These are phyloP conservation scores for Oreocharis arfaki DNA, from an alignment of 2,113 vertebrate genomes.

Conservation along the genomic window DNA sequence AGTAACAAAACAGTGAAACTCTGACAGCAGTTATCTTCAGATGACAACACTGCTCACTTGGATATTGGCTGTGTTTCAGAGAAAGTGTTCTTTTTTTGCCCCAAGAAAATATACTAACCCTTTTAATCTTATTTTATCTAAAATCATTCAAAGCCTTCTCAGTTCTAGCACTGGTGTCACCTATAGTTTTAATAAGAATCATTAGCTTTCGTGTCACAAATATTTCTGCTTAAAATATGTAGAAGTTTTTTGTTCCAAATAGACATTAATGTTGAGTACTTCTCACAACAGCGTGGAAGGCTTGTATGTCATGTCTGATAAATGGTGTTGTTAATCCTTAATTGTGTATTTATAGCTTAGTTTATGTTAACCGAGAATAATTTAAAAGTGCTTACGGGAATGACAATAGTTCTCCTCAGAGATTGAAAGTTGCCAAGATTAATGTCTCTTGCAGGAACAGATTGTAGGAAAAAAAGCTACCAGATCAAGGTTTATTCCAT, in stretches of 20 bases:
- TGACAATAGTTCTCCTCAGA: neutral
- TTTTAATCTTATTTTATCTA: neutral
- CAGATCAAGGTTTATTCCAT: neutral
- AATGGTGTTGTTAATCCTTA: neutral
- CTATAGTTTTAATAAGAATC: neutral
- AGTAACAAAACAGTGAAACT: neutral
- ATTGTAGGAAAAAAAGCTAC: neutral
- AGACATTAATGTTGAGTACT: neutral
- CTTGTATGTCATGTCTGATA: neutral
- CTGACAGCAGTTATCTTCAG: neutral
- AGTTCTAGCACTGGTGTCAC: neutral
- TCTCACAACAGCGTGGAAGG: neutral
- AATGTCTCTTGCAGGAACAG: neutral
- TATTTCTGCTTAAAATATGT: neutral
- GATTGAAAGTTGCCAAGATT: neutral
- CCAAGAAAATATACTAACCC: neutral
- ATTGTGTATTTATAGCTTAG: constrained; percentile 25
- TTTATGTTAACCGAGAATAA: neutral
- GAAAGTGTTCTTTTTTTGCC: neutral
- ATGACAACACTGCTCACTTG: neutral
- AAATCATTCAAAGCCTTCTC: neutral
- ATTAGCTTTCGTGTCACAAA: neutral
- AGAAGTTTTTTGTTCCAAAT: neutral
- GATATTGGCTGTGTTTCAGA: neutral
- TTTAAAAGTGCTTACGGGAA: neutral